Evolutionary conservation across 2,888 invertebrate genomes (phyloP).

Genomic region (Galeruca laticollis): DNA sequence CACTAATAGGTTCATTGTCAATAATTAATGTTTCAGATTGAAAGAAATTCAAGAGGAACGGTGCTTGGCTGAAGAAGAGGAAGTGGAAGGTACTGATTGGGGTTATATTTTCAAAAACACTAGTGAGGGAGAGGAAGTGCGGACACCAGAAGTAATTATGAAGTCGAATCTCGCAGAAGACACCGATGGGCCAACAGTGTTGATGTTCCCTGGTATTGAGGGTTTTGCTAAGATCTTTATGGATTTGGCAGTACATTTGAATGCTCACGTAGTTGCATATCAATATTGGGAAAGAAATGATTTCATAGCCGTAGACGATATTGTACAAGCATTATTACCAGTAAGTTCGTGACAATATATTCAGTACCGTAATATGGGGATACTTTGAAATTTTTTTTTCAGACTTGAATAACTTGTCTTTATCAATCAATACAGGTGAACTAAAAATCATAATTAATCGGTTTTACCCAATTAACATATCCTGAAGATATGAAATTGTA

Average conservation of each 20-base stretch:
- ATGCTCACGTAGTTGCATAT: constrained; percentile 69
- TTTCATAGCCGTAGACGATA: constrained; percentile 66
- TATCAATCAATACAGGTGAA: no score
- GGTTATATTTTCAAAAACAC: constrained; percentile 4
- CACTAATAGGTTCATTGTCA: not conserved
- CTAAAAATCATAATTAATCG: no score
- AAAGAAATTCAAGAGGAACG: constrained; percentile 70
- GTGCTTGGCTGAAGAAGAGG: constrained; percentile 71
- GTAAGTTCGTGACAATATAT: constrained; percentile 62
- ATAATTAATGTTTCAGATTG: constrained; percentile 60
- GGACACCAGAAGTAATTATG: constrained; percentile 8
- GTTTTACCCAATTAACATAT: no score
- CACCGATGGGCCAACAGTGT: constrained; percentile 64
- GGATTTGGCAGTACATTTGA: constrained; percentile 68
- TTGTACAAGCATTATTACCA: constrained; percentile 70
- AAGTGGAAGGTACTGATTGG: constrained; percentile 52
- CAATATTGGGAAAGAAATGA: constrained; percentile 69
- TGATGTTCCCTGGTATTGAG: constrained; percentile 78
- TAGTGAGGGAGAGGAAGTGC: constrained; percentile 68
- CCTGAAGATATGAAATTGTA: no score
- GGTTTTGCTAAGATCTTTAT: constrained; percentile 72
- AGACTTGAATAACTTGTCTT: no score
- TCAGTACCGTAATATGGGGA: no score
- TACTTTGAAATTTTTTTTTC: no score
- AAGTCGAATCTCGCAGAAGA: constrained; percentile 14